Evolutionary conservation across 2,888 invertebrate species (phyloP).

Genomic region (Scrobipalpa atriplicella): DNA sequence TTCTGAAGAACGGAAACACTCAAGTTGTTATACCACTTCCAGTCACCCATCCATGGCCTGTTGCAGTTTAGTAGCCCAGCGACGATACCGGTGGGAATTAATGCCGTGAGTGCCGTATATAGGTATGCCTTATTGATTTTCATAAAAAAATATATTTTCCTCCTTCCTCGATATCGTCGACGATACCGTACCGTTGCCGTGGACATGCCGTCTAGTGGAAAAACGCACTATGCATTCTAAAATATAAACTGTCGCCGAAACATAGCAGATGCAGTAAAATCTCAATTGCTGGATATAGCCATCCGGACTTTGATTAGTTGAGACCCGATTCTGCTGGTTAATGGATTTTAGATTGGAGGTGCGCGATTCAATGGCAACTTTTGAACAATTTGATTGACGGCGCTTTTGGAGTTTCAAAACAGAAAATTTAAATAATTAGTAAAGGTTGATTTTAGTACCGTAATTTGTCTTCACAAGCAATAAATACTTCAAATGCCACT

Average conservation of each 20-base stretch:
- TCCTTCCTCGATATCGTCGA: too few relatives aligned
- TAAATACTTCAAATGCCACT: not conserved
- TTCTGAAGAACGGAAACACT: too few relatives aligned
- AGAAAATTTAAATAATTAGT: not conserved
- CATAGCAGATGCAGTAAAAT: not conserved
- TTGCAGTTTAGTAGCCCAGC: too few relatives aligned
- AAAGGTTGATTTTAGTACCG: not conserved
- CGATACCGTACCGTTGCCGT: too few relatives aligned
- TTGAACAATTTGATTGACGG: conserved; percentile 1
- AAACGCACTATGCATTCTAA: not conserved
- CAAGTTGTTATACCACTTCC: too few relatives aligned
- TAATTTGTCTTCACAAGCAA: not conserved
- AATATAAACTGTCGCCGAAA: not conserved
- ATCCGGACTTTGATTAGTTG: conserved; percentile 17
- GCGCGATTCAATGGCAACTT: conserved; percentile 13
- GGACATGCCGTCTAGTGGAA: too few relatives aligned
- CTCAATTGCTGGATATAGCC: conserved; percentile 1
- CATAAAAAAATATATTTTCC: too few relatives aligned
- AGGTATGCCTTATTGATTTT: too few relatives aligned
- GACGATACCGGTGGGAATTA: too few relatives aligned
- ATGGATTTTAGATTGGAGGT: conserved; percentile 19
- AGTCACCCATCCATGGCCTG: too few relatives aligned
- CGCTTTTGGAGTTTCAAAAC: not conserved
- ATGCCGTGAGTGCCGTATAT: too few relatives aligned
- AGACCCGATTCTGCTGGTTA: conserved; percentile 5